A percentile compares a stretch with the other conserved stretches of the same genome.
These are phyloP conservation scores for Protophormia terraenovae DNA, from an alignment of 2,888 invertebrate species.

Conservation along the genomic window DNA sequence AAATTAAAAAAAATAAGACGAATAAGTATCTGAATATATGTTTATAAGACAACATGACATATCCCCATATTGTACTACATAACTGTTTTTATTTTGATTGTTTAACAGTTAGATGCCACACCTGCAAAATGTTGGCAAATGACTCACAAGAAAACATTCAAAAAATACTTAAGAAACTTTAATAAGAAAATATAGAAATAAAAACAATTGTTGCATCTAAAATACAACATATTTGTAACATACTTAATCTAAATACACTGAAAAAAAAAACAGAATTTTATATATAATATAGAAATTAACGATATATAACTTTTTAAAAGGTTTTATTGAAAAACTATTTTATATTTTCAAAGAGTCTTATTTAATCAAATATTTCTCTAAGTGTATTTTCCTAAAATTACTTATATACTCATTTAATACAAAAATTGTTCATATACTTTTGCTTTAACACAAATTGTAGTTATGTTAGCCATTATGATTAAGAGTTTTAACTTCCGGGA, in stretches of 20 bases:
- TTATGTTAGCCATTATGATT: conserved; percentile 53
- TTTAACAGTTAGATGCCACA: conserved; percentile 72
- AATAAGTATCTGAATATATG: conserved; percentile 4
- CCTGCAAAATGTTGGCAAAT: conserved; percentile 71
- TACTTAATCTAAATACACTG: not conserved
- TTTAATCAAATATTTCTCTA: too few species aligned
- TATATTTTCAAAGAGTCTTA: too few species aligned
- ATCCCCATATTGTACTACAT: conserved; percentile 57
- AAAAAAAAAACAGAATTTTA: too few species aligned
- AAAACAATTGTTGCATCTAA: conserved; percentile 45
- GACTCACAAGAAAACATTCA: conserved; percentile 43
- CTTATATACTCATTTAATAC: not conserved
- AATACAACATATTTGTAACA: not conserved
- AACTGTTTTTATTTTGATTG: conserved; percentile 54
- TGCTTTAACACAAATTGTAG: not conserved
- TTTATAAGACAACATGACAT: conserved; percentile 58
- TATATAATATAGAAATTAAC: too few species aligned
- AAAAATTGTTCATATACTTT: not conserved
- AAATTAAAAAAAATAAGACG: not conserved
- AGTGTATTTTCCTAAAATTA: not conserved
- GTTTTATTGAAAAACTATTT: too few species aligned
- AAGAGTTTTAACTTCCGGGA: conserved; percentile 74
- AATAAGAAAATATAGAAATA: not conserved
- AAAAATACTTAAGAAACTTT: not conserved
- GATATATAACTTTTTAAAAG: too few species aligned